Percentiles rank a stretch among this genome's conserved stretches.
Conservation (phyloP, 2,888 invertebrate genomes). For the Altica lythri region DNA sequence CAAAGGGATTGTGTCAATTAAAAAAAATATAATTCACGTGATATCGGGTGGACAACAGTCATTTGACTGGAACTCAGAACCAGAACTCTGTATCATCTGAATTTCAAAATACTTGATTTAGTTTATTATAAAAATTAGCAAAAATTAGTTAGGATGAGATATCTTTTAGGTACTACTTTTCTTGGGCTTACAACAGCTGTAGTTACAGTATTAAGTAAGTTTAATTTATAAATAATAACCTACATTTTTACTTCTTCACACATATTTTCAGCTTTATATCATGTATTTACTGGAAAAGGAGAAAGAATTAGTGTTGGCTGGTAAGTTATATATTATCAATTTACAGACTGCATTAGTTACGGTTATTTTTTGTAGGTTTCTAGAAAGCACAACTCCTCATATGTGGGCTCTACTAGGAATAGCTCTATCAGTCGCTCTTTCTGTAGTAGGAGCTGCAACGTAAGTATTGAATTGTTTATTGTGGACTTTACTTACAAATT, state of each 20-base stretch:
- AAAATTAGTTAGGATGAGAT: constrained; percentile 54
- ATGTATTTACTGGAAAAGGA: constrained; percentile 83
- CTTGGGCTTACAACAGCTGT: constrained; percentile 50
- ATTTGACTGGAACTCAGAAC: not conserved
- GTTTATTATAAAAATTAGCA: not conserved
- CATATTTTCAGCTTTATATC: constrained; percentile 62
- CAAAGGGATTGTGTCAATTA: not conserved
- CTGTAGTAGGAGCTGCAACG: constrained; percentile 94
- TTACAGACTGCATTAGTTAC: too few species aligned
- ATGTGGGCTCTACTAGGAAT: constrained; percentile 96
- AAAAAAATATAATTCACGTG: constrained; percentile 6
- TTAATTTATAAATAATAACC: not conserved
- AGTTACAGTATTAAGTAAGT: constrained; percentile 49
- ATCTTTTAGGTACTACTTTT: constrained; percentile 56
- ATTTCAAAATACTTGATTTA: constrained; percentile 2
- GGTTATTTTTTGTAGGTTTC: constrained; percentile 70
- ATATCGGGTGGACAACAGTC: constrained; percentile 6
- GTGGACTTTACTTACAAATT: constrained; percentile 63
- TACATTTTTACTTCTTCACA: too few species aligned
- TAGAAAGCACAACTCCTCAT: constrained; percentile 86
- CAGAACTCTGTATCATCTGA: too few species aligned
- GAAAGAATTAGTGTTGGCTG: constrained; percentile 85
- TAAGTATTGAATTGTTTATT: constrained; percentile 53
- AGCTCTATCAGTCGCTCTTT: constrained; percentile 88
- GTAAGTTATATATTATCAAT: constrained; percentile 55